These are phyloP conservation scores for Bostrychus sinensis DNA, from an alignment of 2,113 vertebrate species.

Conservation along the genomic window DNA sequence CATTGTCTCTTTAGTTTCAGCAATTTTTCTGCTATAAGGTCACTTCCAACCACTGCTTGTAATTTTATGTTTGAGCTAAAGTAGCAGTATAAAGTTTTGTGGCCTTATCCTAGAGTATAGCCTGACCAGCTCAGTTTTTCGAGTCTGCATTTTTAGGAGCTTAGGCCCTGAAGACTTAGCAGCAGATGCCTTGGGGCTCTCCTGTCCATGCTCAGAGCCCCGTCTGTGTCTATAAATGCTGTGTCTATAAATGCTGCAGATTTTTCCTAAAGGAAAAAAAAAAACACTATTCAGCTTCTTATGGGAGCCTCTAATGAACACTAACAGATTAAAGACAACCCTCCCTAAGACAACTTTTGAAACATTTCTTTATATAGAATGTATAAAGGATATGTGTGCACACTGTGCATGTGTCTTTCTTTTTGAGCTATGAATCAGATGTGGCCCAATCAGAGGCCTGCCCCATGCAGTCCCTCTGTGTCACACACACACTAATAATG, in stretches of 20 bases:
- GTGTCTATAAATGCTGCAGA: conserved; percentile 12
- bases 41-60: too few relatives aligned
- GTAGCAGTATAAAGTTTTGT: neutral
- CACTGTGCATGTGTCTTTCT: neutral
- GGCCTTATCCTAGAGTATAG: neutral
- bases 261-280: neutral
- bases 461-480: neutral
- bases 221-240: conserved; percentile 14
- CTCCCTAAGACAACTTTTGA: too few relatives aligned
- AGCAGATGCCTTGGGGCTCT: conserved; percentile 13
- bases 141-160: too few relatives aligned
- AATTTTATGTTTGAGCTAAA: too few relatives aligned
- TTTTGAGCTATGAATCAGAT: neutral
- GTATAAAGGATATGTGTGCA: too few relatives aligned
- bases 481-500: conserved; percentile 18
- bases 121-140: neutral
- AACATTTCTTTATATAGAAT: neutral
- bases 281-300: too few relatives aligned
- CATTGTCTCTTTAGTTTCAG: too few relatives aligned
- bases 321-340: conserved; percentile 1
- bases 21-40: too few relatives aligned
- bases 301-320: neutral
- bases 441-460: neutral
- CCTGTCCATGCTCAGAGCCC: too few relatives aligned
- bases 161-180: neutral